Percentiles rank a stretch among this genome's conserved stretches.
Evolutionary conservation across 2,113 vertebrate species (phyloP).

Genomic region (Shinisaurus crocodilurus): DNA sequence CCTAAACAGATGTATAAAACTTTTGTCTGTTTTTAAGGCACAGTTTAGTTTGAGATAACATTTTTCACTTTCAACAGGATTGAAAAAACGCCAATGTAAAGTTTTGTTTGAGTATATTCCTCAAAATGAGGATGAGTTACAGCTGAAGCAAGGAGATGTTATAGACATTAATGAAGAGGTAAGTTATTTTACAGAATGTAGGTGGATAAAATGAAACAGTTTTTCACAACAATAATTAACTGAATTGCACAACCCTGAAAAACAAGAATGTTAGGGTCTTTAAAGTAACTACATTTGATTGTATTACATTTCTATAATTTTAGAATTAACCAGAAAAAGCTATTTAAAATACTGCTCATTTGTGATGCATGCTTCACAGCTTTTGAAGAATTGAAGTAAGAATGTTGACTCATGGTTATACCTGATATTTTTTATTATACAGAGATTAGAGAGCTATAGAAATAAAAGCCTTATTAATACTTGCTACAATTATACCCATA

Average conservation of each 20-base stretch:
- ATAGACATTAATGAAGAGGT: constrained; percentile 93
- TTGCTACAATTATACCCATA: constrained; percentile 24
- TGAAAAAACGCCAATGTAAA: constrained; percentile 89
- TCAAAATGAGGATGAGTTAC: constrained; percentile 94
- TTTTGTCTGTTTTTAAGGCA: constrained; percentile 16
- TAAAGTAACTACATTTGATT: not conserved
- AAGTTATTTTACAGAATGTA: constrained; percentile 41
- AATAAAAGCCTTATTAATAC: not conserved
- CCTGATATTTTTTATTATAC: not conserved
- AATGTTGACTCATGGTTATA: not conserved
- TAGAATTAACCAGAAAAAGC: not conserved
- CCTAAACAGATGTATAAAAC: not conserved
- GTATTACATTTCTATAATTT: not conserved
- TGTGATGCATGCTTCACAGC: not conserved
- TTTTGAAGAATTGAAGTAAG: not conserved
- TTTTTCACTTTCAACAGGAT: constrained; percentile 72
- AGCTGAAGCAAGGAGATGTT: constrained; percentile 88
- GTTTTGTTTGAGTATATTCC: constrained; percentile 90
- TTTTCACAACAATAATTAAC: not conserved
- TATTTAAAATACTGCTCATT: not conserved
- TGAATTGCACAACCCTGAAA: not conserved
- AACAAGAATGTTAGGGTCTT: not conserved
- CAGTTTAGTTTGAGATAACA: not conserved
- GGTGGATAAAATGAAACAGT: not conserved
- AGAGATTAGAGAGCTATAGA: not conserved